Conservation (phyloP, 1,140 invertebrate genomes). For the Rhizoglyphus robini region DNA sequence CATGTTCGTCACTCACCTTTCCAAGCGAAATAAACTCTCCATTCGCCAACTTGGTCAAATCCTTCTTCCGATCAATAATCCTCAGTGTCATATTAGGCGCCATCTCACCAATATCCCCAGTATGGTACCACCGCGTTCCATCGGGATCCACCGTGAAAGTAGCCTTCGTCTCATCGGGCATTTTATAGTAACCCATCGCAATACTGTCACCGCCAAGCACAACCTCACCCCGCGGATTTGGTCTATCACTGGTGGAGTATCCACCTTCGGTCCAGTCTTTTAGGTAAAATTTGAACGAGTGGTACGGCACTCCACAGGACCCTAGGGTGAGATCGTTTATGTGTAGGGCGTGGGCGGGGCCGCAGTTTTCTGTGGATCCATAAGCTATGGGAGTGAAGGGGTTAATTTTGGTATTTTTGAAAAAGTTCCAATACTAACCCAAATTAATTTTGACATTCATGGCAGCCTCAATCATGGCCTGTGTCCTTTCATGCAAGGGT, state of each 20-base stretch:
- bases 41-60: constrained; percentile 87
- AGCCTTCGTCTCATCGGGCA: constrained; percentile 70
- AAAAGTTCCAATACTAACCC: too few species aligned
- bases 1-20: constrained; percentile 19
- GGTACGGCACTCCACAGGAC: constrained; percentile 59
- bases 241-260: constrained; percentile 76
- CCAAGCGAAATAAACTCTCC: constrained; percentile 60
- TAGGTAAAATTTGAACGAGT: constrained; percentile 60
- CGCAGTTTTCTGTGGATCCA: constrained; percentile 57
- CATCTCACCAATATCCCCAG: constrained; percentile 90
- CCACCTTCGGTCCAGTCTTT: constrained; percentile 31
- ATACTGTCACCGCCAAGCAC: constrained; percentile 78
- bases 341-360: constrained; percentile 79
- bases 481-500: constrained; percentile 83
- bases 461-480: constrained; percentile 82
- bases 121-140: constrained; percentile 76
- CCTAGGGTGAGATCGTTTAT: constrained; percentile 46
- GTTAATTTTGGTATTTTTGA: too few species aligned
- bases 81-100: constrained; percentile 79
- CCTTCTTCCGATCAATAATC: constrained; percentile 72
- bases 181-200: constrained; percentile 83
- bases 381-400: background rate
- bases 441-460: constrained; percentile 67
- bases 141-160: constrained; percentile 65
- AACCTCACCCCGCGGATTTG: constrained; percentile 80